Evolutionary conservation across 2,113 vertebrate genomes (phyloP).

Genomic region (Lamprologus lemairii): DNA sequence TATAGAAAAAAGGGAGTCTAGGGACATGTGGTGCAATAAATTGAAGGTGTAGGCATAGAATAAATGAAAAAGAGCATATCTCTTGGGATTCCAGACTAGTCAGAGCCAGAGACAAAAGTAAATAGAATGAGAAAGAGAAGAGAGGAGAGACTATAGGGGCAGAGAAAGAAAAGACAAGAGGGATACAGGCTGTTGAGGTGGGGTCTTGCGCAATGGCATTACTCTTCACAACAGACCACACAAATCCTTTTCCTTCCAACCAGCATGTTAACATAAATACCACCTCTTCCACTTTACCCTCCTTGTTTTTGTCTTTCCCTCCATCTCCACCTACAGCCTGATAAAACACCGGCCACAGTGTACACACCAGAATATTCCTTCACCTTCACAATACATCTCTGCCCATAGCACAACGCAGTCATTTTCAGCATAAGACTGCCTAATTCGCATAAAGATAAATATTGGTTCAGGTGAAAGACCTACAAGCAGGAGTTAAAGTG

Average conservation of each 20-base stretch:
- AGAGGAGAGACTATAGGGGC: background rate
- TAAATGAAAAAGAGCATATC: conserved; percentile 23
- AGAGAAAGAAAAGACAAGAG: background rate
- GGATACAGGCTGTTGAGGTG: background rate
- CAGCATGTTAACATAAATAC: conserved; percentile 37
- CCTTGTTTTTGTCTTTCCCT: background rate
- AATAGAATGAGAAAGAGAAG: background rate
- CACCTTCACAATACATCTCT: background rate
- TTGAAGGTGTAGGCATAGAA: conserved; percentile 10
- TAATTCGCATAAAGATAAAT: background rate
- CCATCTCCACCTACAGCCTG: background rate
- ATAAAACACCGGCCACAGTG: background rate
- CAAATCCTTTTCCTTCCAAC: conserved; percentile 11
- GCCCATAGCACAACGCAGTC: background rate
- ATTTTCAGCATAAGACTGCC: background rate
- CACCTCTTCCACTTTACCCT: conserved; percentile 9
- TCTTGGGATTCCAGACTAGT: background rate
- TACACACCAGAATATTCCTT: background rate
- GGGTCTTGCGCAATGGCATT: conserved; percentile 22
- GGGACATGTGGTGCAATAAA: background rate
- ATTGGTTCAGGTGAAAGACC: background rate
- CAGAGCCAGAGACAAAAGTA: conserved; percentile 24
- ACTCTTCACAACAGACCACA: conserved; percentile 19
- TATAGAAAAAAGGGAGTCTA: background rate
- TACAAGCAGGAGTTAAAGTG: background rate